These are phyloP conservation scores for Cephonodes hylas DNA, from an alignment of 2,888 invertebrate genomes.

Conservation along the genomic window DNA sequence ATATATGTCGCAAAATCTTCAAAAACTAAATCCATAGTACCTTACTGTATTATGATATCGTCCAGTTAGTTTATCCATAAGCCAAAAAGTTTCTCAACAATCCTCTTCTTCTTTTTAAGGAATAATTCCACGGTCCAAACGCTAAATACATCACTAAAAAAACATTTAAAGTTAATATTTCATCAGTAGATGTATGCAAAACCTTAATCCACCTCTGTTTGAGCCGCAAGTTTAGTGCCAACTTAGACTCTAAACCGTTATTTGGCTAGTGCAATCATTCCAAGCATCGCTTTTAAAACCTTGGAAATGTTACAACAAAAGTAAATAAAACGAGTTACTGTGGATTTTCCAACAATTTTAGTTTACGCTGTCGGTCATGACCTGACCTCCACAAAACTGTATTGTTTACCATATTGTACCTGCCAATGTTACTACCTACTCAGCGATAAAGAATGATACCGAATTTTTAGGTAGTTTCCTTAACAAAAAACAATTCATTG, in stretches of 20 bases:
- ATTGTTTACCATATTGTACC: neutral
- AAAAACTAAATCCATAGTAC: too few species aligned
- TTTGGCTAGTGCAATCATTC: slow-evolving; percentile 25
- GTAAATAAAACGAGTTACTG: slow-evolving; percentile 2
- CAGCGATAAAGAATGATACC: neutral
- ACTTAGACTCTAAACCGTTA: slow-evolving; percentile 48
- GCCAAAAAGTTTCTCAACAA: too few species aligned
- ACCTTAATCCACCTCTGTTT: neutral
- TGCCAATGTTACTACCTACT: neutral
- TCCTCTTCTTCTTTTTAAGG: too few species aligned
- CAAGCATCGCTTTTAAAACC: slow-evolving; percentile 9
- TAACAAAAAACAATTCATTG: neutral
- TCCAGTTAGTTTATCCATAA: too few species aligned
- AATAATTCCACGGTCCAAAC: too few species aligned
- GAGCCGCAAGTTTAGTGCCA: neutral
- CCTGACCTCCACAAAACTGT: slow-evolving; percentile 4
- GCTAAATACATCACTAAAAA: neutral
- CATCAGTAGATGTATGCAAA: neutral
- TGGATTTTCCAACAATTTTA: slow-evolving; percentile 11
- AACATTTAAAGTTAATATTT: neutral
- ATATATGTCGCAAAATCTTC: too few species aligned
- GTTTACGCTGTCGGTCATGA: slow-evolving; percentile 5
- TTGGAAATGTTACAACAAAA: slow-evolving; percentile 1
- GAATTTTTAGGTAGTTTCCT: neutral
- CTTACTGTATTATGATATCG: too few species aligned